Evolutionary conservation across 2,797 vertebrate genomes (phyloP).

Genomic region (Schizopygopsis pylzovi): DNA sequence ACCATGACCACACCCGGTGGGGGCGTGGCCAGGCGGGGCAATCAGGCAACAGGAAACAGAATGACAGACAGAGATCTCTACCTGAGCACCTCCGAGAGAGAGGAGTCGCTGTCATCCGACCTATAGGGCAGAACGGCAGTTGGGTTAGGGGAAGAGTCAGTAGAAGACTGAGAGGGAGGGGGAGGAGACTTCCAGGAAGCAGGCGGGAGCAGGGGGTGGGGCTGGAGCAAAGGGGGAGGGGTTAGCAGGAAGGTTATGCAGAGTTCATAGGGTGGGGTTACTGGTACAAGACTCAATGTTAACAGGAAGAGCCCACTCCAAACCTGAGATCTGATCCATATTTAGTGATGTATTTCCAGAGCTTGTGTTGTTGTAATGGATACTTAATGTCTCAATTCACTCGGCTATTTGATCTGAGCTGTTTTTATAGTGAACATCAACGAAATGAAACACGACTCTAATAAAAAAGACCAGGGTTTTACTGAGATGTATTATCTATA

Average conservation of each 20-base stretch:
- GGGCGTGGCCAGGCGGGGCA: constrained; percentile 56
- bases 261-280: constrained; percentile 49
- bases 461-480: constrained; percentile 14
- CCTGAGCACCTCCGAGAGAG: constrained; percentile 99
- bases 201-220: constrained; percentile 48
- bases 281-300: constrained; percentile 56
- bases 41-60: constrained; percentile 66
- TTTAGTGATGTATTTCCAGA: constrained; percentile 55
- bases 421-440: constrained; percentile 58
- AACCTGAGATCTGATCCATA: constrained; percentile 45
- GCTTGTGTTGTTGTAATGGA: constrained; percentile 63
- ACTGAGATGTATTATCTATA: constrained; percentile 3
- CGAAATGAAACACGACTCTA: constrained; percentile 55
- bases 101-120: constrained; percentile 99
- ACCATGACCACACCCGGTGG: constrained; percentile 58
- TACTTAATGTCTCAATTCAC: constrained; percentile 64
- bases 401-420: constrained; percentile 52
- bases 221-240: constrained; percentile 66
- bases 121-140: constrained; percentile 97
- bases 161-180: constrained; percentile 67
- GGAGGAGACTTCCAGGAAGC: constrained; percentile 43
- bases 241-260: constrained; percentile 63
- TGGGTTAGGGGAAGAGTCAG: constrained; percentile 79
- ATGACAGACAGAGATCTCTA: constrained; percentile 88
- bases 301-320: constrained; percentile 57